Percentiles rank a stretch among this genome's conserved stretches.
Evolutionary conservation across 2,113 vertebrate species (phyloP).

Genomic region (Echinops telfairi): DNA sequence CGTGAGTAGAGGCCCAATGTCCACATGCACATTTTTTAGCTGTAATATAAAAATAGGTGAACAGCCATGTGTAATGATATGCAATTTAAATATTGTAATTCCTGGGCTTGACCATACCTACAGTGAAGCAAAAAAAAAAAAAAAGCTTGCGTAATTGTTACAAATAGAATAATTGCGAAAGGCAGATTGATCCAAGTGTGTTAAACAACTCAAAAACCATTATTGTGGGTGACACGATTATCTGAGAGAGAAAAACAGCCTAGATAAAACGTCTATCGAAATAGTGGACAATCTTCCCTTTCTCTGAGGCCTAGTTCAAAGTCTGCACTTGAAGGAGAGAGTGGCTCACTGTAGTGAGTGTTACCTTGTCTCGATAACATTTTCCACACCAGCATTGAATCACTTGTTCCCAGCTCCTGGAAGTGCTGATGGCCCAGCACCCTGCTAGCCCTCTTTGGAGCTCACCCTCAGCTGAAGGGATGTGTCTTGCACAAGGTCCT

Average conservation of each 20-base stretch:
- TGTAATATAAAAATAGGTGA: neutral
- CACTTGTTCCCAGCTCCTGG: neutral
- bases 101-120: neutral
- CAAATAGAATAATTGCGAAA: neutral
- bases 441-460: neutral
- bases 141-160: neutral
- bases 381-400: neutral
- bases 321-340: neutral
- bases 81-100: constrained; percentile 3
- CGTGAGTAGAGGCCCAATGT: too few species aligned
- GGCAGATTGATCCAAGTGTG: neutral
- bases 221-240: neutral
- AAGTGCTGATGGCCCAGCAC: neutral
- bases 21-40: neutral
- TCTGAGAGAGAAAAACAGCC: neutral
- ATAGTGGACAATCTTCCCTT: neutral
- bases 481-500: neutral
- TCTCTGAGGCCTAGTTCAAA: neutral
- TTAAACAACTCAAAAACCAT: neutral
- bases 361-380: neutral
- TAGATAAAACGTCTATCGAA: constrained; percentile 30
- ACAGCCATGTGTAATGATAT: constrained; percentile 10
- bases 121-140: neutral
- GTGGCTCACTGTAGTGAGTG: neutral
- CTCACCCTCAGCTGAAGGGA: neutral